A percentile compares a stretch with the other conserved stretches of the same genome.
Evolutionary conservation across 2,113 vertebrate species (phyloP).

Genomic region (Pardalotus punctatus): DNA sequence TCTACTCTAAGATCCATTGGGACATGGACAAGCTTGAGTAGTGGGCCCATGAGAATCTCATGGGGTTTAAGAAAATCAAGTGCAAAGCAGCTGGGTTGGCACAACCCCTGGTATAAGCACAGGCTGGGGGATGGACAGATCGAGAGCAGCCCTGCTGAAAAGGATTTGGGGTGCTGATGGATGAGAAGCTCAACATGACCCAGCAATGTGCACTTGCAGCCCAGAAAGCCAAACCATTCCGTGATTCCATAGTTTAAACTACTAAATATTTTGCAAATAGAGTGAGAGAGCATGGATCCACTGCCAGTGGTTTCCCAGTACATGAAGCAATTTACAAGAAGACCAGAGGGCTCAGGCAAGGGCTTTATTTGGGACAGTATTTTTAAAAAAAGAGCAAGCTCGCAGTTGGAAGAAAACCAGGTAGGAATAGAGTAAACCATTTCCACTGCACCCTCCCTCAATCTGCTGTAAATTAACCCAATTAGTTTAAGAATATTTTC

Average conservation of each 20-base stretch:
- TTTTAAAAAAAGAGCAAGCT: not conserved
- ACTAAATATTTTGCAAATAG: not conserved
- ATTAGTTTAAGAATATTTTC: slow-evolving; percentile 35
- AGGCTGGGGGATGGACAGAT: not conserved
- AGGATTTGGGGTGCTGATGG: not conserved
- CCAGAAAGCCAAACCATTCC: not conserved
- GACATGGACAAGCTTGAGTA: not conserved
- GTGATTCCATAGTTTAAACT: not conserved
- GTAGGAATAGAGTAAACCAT: not conserved
- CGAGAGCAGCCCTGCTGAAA: not conserved
- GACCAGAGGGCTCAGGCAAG: not conserved
- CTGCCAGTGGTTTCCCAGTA: not conserved
- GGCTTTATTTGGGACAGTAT: not conserved
- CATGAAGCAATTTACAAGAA: not conserved
- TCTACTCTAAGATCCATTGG: not conserved
- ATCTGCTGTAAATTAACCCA: slow-evolving; percentile 24
- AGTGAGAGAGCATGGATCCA: not conserved
- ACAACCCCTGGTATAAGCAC: not conserved
- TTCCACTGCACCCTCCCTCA: not conserved
- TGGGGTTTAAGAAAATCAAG: not conserved
- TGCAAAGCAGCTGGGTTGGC: not conserved
- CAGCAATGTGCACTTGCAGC: not conserved
- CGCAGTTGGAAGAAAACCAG: not conserved
- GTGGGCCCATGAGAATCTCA: not conserved
- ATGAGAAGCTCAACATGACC: not conserved